Percentiles rank a stretch among this genome's conserved stretches.
Conservation (phyloP, 1,140 invertebrate genomes). For the Holotrichia oblita region DNA sequence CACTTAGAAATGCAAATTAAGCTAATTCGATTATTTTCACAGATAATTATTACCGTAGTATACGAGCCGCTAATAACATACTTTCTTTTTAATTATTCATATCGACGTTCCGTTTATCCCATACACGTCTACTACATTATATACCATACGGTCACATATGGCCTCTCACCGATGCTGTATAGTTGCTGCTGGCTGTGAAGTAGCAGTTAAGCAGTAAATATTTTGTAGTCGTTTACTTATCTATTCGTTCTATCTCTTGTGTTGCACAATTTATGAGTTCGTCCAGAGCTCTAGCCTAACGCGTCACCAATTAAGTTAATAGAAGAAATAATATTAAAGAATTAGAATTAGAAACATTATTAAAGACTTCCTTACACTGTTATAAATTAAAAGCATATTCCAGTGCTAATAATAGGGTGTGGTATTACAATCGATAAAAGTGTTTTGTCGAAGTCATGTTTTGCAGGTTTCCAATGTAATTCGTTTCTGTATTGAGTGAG, state of each 20-base stretch:
- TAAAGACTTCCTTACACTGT: not conserved
- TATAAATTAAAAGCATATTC: not conserved
- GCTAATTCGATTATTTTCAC: slow-evolving; percentile 30
- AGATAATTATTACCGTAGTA: slow-evolving; percentile 14
- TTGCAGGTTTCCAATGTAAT: not conserved
- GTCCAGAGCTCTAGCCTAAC: not conserved
- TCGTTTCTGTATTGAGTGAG: not conserved
- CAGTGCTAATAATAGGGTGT: not conserved
- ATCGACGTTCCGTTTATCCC: not conserved
- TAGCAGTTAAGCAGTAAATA: slow-evolving; percentile 13
- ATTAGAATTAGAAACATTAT: not conserved
- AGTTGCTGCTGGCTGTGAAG: not conserved
- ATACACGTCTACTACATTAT: not conserved
- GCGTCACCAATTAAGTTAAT: not conserved
- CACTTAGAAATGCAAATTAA: slow-evolving; percentile 22
- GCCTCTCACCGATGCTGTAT: too few relatives aligned
- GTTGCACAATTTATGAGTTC: slow-evolving; percentile 1
- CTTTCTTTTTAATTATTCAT: slow-evolving; percentile 25
- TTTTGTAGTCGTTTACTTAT: not conserved
- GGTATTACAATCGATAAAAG: not conserved
- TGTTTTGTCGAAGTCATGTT: not conserved
- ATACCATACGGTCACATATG: too few relatives aligned
- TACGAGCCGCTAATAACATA: slow-evolving; percentile 18
- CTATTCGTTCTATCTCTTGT: not conserved
- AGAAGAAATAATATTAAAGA: not conserved